These are phyloP conservation scores for Lottia gigantea DNA, from an alignment of 2,888 invertebrate genomes.

Conservation along the genomic window DNA sequence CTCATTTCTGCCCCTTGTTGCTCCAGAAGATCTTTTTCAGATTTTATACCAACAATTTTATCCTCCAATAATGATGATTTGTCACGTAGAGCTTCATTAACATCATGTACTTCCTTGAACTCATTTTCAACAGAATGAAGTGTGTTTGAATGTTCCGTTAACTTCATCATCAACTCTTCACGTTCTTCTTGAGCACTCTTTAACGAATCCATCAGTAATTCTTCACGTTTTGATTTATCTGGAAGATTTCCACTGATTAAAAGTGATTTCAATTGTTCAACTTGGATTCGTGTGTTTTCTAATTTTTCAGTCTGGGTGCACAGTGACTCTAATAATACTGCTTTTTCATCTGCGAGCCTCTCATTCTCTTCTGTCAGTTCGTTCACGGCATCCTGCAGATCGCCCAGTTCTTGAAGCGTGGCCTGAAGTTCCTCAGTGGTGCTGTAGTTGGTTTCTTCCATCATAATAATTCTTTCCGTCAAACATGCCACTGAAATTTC, in stretches of 20 bases:
- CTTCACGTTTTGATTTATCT: conserved; percentile 67
- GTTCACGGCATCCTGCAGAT: conserved; percentile 86
- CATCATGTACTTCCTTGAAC: conserved; percentile 53
- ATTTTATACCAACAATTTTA: conserved; percentile 77
- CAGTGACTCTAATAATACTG: conserved; percentile 87
- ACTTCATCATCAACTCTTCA: conserved; percentile 72
- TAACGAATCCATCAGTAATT: conserved; percentile 83
- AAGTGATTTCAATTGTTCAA: conserved; percentile 85
- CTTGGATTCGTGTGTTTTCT: conserved; percentile 86
- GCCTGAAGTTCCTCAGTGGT: conserved; percentile 76
- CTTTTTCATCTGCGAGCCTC: conserved; percentile 87
- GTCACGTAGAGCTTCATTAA: conserved; percentile 75
- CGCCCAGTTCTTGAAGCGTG: conserved; percentile 90
- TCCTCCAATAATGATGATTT: conserved; percentile 78
- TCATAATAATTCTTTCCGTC: conserved; percentile 91
- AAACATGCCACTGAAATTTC: conserved; percentile 87
- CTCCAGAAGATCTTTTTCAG: conserved; percentile 81
- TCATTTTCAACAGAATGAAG: conserved; percentile 70
- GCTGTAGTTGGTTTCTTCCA: conserved; percentile 87
- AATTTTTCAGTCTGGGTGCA: conserved; percentile 92
- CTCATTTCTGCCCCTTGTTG: conserved; percentile 74
- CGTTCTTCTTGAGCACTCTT: conserved; percentile 71
- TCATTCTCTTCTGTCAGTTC: conserved; percentile 91
- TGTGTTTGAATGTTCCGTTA: conserved; percentile 82
- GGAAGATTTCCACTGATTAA: conserved; percentile 65